phyloP scores from a whole-genome alignment of 1,140 invertebrate species.

The Papilio polytes region DNA sequence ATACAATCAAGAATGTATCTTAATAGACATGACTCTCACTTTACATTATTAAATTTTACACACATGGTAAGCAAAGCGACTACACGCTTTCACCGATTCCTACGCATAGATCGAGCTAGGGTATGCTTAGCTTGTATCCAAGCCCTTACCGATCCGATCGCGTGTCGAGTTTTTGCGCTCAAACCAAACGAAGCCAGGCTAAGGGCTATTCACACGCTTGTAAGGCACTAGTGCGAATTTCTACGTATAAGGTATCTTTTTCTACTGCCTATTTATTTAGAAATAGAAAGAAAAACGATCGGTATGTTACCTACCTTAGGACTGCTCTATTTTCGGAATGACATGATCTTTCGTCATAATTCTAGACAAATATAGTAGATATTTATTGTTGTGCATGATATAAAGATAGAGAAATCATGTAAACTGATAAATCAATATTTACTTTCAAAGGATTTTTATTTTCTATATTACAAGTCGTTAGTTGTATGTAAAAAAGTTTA shows the following conservation, averaged over 20 bases:
- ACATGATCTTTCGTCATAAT: too few relatives aligned
- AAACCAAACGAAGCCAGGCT: not conserved
- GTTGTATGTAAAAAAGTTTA: too few relatives aligned
- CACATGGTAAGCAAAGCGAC: not conserved
- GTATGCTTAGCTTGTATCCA: not conserved
- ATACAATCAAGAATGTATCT: too few relatives aligned
- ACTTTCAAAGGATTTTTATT: too few relatives aligned
- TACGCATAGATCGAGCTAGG: not conserved
- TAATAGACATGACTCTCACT: not conserved
- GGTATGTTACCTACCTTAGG: too few relatives aligned
- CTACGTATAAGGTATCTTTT: not conserved
- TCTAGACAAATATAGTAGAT: too few relatives aligned
- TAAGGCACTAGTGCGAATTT: not conserved
- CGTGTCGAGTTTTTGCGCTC: not conserved
- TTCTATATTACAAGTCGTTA: too few relatives aligned
- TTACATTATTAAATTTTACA: not conserved
- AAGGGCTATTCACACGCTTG: conserved; percentile 14
- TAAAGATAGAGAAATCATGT: too few relatives aligned
- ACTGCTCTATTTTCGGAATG: too few relatives aligned
- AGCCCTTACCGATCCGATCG: not conserved
- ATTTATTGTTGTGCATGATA: too few relatives aligned
- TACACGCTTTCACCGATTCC: conserved; percentile 11
- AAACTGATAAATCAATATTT: too few relatives aligned
- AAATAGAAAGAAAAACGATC: not conserved
- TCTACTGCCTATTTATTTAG: not conserved